phyloP scores from a whole-genome alignment of 2,113 vertebrate genomes.

The Panthera leo region DNA sequence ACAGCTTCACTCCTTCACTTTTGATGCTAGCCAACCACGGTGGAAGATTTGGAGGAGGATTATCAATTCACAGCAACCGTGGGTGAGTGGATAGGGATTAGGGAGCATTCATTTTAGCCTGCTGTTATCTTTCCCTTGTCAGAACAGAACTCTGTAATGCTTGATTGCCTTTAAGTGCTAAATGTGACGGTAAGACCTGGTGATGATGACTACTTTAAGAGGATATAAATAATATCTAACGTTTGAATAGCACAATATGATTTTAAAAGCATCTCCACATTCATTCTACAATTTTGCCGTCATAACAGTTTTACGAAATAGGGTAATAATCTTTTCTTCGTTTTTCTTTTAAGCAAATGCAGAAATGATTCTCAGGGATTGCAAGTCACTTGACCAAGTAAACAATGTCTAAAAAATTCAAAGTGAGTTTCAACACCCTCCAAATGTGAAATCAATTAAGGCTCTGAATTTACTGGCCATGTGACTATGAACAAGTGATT shows the following conservation, averaged over 20 bases:
- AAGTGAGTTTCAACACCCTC: neutral
- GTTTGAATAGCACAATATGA: constrained; percentile 18
- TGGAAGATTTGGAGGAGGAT: constrained; percentile 34
- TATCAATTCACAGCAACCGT: constrained; percentile 61
- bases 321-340: neutral
- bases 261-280: constrained; percentile 61
- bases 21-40: constrained; percentile 45
- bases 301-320: constrained; percentile 20
- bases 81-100: constrained; percentile 66
- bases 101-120: constrained; percentile 55
- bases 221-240: constrained; percentile 70
- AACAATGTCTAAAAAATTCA: neutral
- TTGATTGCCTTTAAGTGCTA: constrained; percentile 62
- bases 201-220: constrained; percentile 63
- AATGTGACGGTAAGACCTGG: constrained; percentile 58
- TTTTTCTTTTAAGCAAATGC: neutral
- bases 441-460: constrained; percentile 5
- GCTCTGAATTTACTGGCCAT: neutral
- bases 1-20: constrained; percentile 35
- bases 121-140: constrained; percentile 73
- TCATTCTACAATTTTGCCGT: constrained; percentile 50
- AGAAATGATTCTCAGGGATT: neutral
- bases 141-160: constrained; percentile 57
- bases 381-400: neutral
- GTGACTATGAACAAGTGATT: neutral